Evolutionary conservation across 2,113 vertebrate species (phyloP), one percentile per base, ranked within the genome.

Genomic region (Pelodiscus sinensis): DNA sequence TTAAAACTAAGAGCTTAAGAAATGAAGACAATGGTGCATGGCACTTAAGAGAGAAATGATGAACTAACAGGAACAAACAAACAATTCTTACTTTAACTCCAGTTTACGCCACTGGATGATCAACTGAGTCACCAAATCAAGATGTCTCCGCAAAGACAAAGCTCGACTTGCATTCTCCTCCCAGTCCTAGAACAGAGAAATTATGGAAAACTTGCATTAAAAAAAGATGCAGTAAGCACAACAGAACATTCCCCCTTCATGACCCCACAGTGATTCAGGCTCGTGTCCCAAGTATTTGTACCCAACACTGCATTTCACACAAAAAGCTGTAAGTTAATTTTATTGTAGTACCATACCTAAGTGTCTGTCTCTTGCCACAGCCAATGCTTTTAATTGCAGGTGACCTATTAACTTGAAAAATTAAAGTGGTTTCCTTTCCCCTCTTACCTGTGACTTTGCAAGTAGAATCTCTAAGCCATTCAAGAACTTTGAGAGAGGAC

Each of bases 401-500:
- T 50, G 73, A 77, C 10, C 22, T 77, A 77, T 44, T 50, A 77
- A 50, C 12, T 27, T 77, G 22, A 77, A 19, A 73, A 87, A 85
- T 55, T 5, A 12, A 1, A 87, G 35, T 38, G 38, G 31, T 58
- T 84, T 58, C 2, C 15, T 2, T 79, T 71, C 2, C 81, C 35
- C 86, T 79, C 97, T 98, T 95, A 99, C 99, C 97, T 99, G 99
- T 57, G 99, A 98, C 96, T 99, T 99, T 94, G 98, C 96, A 77
- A 99, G 98, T 86, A 99, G 98, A 91, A 99, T 99, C 98, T 99
- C 99, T 96, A 99, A 97, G 19, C 99, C 99, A 38, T 99, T 99
- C n/a, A 99, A 97, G 90, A 99, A 99, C 96, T 99, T 99, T 15
- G 99, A 99, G 77, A 99, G 97, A 16, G 99, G 99, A 96, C 99